Evolutionary conservation across 2,113 vertebrate species (phyloP).

Genomic region (Actenoides hombroni): DNA sequence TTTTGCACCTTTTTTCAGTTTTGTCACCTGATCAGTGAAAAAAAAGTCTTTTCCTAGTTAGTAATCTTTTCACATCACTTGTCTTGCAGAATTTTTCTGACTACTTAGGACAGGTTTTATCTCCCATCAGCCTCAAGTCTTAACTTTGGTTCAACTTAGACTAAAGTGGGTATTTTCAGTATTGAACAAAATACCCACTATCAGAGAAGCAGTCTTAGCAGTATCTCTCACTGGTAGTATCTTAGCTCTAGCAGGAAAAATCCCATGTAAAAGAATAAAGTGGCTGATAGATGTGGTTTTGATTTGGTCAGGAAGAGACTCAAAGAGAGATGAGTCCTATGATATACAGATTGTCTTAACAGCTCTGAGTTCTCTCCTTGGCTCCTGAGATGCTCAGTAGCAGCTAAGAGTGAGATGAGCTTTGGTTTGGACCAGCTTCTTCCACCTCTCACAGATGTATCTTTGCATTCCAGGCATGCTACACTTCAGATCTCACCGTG

Average conservation of each 20-base stretch:
- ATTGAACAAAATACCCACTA: neutral
- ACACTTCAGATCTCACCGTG: neutral
- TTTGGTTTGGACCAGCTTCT: neutral
- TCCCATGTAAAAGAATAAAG: neutral
- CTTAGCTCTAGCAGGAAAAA: neutral
- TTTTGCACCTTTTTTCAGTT: neutral
- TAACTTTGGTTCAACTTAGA: neutral
- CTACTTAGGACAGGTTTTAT: neutral
- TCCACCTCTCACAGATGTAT: neutral
- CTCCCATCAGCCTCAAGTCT: neutral
- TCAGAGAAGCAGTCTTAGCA: neutral
- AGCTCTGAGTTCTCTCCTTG: neutral
- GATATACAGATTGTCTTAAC: neutral
- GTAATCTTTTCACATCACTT: neutral
- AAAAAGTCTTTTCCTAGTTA: neutral
- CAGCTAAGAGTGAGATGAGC: neutral
- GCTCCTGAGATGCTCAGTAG: neutral
- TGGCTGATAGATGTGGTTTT: neutral
- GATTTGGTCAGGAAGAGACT: neutral
- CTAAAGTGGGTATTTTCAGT: neutral
- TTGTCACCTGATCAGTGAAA: neutral
- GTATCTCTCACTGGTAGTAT: neutral
- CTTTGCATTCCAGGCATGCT: neutral
- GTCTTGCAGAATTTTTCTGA: neutral
- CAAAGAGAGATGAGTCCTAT: neutral